phyloP scores from a whole-genome alignment of 2,113 vertebrate species.

The Rhegmatorhina hoffmannsi region DNA sequence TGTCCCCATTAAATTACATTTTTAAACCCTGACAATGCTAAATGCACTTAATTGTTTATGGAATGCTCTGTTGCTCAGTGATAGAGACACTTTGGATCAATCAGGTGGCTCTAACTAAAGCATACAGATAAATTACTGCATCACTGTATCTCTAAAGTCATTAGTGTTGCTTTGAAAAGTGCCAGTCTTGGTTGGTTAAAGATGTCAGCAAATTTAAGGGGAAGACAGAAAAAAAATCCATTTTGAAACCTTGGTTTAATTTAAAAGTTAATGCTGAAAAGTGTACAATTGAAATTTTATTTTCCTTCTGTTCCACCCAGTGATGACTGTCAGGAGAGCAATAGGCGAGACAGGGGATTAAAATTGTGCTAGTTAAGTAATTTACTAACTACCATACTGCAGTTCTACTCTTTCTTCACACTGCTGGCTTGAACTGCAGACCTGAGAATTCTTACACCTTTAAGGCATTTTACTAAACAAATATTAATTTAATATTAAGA shows the following conservation, averaged over 20 bases:
- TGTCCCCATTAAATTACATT: constrained; percentile 31
- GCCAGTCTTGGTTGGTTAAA: neutral
- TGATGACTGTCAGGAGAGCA: constrained; percentile 35
- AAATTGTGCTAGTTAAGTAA: constrained; percentile 40
- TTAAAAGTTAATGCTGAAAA: constrained; percentile 4
- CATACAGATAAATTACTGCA: neutral
- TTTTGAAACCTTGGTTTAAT: neutral
- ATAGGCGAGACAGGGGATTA: constrained; percentile 27
- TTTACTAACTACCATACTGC: neutral
- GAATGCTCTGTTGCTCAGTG: neutral
- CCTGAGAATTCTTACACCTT: constrained; percentile 34
- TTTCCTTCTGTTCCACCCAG: neutral
- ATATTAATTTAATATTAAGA: constrained; percentile 9
- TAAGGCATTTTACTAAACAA: constrained; percentile 20
- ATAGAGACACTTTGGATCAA: neutral
- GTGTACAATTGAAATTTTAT: neutral
- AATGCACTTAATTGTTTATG: constrained; percentile 9
- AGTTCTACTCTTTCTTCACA: neutral
- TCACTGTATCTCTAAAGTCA: neutral
- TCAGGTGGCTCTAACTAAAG: neutral
- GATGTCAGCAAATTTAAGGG: neutral
- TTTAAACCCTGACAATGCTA: constrained; percentile 15
- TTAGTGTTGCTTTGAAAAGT: neutral
- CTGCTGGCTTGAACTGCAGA: neutral
- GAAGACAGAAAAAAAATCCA: neutral